Percentiles rank a stretch among this genome's conserved stretches.
phyloP scores from a whole-genome alignment of 2,888 invertebrate genomes.

The Crocallis elinguaria region DNA sequence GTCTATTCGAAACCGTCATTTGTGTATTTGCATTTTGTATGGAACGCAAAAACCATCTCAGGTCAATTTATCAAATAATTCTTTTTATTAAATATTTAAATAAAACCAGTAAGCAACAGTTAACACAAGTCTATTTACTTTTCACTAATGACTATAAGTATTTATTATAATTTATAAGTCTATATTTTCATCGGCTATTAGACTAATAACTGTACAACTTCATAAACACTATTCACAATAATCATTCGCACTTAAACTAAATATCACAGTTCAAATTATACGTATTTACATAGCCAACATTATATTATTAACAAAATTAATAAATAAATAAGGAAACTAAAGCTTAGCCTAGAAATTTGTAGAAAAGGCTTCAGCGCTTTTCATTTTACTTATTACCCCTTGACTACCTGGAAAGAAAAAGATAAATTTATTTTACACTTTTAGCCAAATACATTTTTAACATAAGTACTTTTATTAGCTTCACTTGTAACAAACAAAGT shows the following conservation, averaged over 20 bases:
- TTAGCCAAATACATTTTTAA: no score
- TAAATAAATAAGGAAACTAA: conserved; percentile 14
- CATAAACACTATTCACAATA: conserved; percentile 38
- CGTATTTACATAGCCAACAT: conserved; percentile 35
- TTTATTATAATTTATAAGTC: conserved; percentile 45
- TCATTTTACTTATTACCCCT: not conserved
- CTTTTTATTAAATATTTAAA: conserved; percentile 28
- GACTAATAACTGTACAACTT: conserved; percentile 22
- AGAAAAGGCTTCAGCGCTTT: not conserved
- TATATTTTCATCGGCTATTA: conserved; percentile 30
- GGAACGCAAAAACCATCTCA: no score
- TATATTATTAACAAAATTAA: conserved; percentile 11
- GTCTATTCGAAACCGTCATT: no score
- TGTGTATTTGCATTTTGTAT: no score
- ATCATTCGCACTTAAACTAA: conserved; percentile 51
- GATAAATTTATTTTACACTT: not conserved
- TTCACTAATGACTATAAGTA: conserved; percentile 59
- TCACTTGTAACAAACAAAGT: no score
- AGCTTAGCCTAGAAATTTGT: not conserved
- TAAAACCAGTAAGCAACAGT: conserved; percentile 45
- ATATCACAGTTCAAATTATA: conserved; percentile 68
- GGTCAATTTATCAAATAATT: not conserved
- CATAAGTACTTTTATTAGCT: no score
- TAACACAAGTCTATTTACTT: conserved; percentile 65
- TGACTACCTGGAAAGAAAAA: conserved; percentile 9